These are phyloP conservation scores for Dasysyrphus tricinctus DNA, from an alignment of 2,888 invertebrate species.

Conservation along the genomic window DNA sequence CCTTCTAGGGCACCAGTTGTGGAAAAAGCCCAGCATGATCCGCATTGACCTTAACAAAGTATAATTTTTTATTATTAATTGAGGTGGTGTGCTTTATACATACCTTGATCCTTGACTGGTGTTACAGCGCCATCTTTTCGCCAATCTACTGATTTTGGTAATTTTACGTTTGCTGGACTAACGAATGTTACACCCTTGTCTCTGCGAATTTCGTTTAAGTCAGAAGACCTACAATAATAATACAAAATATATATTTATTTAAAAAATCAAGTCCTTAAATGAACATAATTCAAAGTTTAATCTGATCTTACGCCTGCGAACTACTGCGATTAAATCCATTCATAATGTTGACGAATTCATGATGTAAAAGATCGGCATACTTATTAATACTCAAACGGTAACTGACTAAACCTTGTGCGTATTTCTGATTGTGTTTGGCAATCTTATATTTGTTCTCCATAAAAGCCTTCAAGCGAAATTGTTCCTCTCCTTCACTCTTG, in stretches of 20 bases:
- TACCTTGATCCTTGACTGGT: constrained; percentile 94
- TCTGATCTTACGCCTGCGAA: constrained; percentile 78
- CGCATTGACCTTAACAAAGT: constrained; percentile 86
- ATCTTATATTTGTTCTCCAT: constrained; percentile 94
- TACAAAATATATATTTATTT: neutral
- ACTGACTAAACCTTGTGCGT: constrained; percentile 86
- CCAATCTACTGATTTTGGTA: constrained; percentile 93
- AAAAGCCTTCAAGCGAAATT: constrained; percentile 94
- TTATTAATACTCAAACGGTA: constrained; percentile 91
- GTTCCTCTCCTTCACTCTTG: constrained; percentile 89
- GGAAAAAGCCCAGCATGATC: constrained; percentile 97
- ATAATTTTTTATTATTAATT: neutral
- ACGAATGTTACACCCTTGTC: constrained; percentile 80
- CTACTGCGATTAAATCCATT: constrained; percentile 87
- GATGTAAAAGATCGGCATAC: constrained; percentile 93
- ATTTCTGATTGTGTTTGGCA: constrained; percentile 92
- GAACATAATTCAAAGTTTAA: neutral
- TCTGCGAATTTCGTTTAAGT: constrained; percentile 46
- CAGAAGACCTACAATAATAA: neutral
- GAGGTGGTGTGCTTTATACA: constrained; percentile 76
- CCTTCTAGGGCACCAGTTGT: constrained; percentile 96
- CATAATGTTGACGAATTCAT: constrained; percentile 89
- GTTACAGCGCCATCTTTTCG: constrained; percentile 93
- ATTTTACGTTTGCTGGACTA: constrained; percentile 85
- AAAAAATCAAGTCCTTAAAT: neutral